Percentiles rank a stretch among this genome's conserved stretches.
phyloP scores from a whole-genome alignment of 1,140 invertebrate species.

The Elymnias hypermnestra region DNA sequence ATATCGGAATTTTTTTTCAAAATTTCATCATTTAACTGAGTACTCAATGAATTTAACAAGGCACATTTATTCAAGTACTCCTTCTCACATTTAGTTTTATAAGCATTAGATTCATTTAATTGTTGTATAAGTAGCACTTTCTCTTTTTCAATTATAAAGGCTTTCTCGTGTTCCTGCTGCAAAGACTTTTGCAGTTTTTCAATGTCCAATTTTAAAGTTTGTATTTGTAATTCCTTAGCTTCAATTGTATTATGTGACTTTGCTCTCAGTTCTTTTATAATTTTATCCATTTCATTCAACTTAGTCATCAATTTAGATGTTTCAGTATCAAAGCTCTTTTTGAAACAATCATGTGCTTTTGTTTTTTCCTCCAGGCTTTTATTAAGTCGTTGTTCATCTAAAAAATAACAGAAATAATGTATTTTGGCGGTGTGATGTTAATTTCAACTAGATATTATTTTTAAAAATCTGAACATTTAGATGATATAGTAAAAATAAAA shows the following conservation, averaged over 20 bases:
- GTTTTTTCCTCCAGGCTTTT: slow-evolving; percentile 20
- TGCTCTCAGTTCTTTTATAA: slow-evolving; percentile 23
- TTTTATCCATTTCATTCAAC: slow-evolving; percentile 30
- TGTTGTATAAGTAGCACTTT: slow-evolving; percentile 23
- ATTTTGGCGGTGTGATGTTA: no score
- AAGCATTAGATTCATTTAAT: slow-evolving; percentile 20
- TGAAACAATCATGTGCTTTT: slow-evolving; percentile 17
- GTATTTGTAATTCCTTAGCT: slow-evolving; percentile 27
- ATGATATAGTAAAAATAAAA: no score
- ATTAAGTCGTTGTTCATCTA: slow-evolving; percentile 26
- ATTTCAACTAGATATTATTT: no score
- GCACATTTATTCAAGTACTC: slow-evolving; percentile 34
- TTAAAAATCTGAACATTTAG: no score
- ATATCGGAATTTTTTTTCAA: slow-evolving; percentile 13
- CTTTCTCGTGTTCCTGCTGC: slow-evolving; percentile 19
- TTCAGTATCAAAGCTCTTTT: slow-evolving; percentile 28
- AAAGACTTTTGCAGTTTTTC: slow-evolving; percentile 15
- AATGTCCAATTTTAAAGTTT: slow-evolving; percentile 25
- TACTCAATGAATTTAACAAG: slow-evolving; percentile 16
- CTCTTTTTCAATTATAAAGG: slow-evolving; percentile 18
- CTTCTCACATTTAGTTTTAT: slow-evolving; percentile 29
- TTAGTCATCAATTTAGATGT: slow-evolving; percentile 25
- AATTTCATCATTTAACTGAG: slow-evolving; percentile 26
- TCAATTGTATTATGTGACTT: slow-evolving; percentile 21
- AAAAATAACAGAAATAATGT: no score